Percentiles rank a stretch among this genome's conserved stretches.
Conservation (phyloP, 2,797 vertebrate species). For the Enteromius treurensis region DNA sequence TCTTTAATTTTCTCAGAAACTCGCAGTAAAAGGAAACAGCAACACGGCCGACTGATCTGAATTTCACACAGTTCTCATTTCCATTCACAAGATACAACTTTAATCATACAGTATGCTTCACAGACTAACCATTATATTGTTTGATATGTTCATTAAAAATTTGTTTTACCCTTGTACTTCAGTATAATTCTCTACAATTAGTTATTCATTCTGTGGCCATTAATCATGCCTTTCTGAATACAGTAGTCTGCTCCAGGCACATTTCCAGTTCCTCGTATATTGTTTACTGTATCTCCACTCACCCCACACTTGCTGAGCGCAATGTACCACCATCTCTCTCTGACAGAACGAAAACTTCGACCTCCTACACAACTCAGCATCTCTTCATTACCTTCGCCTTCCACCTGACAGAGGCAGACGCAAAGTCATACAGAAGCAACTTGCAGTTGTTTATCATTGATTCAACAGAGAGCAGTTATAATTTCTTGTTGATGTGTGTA, state of each 20-base stretch:
- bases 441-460: constrained; percentile 44
- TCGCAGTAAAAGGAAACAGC: neutral
- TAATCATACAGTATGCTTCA: constrained; percentile 17
- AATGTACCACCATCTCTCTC: constrained; percentile 95
- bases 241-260: neutral
- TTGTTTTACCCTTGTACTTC: neutral
- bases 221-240: neutral
- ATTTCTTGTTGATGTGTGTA: neutral
- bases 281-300: constrained; percentile 65
- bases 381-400: constrained; percentile 80
- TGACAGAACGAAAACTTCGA: constrained; percentile 90
- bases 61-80: neutral
- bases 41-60: neutral
- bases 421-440: constrained; percentile 25
- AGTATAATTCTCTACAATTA: neutral
- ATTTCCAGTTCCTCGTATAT: neutral
- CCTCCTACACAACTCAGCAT: constrained; percentile 89
- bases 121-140: constrained; percentile 19
- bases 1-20: neutral
- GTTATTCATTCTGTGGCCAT: constrained; percentile 2
- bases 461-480: constrained; percentile 44
- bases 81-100: constrained; percentile 30
- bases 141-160: constrained; percentile 21
- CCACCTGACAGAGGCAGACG: constrained; percentile 74
- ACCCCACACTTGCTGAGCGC: constrained; percentile 96